Evolutionary conservation across 1,140 invertebrate genomes (phyloP), one percentile per base, ranked within the genome.

Genomic region (Drosophila mojavensis): DNA sequence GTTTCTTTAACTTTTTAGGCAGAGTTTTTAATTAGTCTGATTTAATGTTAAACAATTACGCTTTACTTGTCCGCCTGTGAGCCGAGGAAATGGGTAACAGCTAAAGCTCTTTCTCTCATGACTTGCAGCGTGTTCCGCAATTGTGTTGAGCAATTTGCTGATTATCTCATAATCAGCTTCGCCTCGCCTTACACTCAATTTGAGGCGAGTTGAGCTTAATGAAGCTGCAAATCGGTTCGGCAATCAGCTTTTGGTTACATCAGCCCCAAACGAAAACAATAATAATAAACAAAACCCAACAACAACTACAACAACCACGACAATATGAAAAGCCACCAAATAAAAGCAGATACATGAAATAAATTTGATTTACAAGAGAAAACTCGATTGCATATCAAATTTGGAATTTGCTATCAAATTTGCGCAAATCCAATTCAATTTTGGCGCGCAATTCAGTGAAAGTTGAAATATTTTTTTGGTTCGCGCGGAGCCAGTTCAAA

Each of bases 161-260:
- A 83, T 83, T 86, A 86, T 88, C 83, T 88, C 75, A 86, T 86
- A 86, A 88, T 88, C 82, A 86, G 81, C 75, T 76, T 75, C 61
- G 76, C 61, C 62, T 73, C 74, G 76, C 63, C 77, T 69, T 65
- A 59, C 60, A 59, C 43, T 84, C 80, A 68, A 77, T 75, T 79
- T 73, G 69, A 48, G 59, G 51, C 59, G 64, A 82, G 62, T 71
- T 68, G 66, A 51, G 68, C 79, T 75, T 88, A 88, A 88, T 86
- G 83, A 88, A 71, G 73, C 73, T 65, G 55, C 67, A 75, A 75
- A 71, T 64, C 67, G 77, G 83, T 76, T 75, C 65, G 76, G 53
- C 82, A 83, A 80, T 77, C 75, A 88, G 73, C 79, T 75, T 79
- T 59, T 55, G 53, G 66, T 86, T 73, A 83, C 74, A 89, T 79